phyloP scores from a whole-genome alignment of 2,113 vertebrate species.

The Lophius piscatorius region DNA sequence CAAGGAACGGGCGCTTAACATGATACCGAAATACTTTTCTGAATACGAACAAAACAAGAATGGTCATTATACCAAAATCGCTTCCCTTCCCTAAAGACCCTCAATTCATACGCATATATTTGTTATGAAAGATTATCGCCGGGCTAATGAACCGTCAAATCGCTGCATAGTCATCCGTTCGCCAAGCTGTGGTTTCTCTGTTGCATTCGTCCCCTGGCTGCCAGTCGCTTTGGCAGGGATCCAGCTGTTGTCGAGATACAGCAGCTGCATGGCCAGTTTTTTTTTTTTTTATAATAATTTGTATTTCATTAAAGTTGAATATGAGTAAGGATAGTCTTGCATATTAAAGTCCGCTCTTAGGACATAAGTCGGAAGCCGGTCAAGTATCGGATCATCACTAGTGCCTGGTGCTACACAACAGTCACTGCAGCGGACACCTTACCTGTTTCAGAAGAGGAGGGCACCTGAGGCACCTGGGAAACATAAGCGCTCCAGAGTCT shows the following conservation, averaged over 20 bases:
- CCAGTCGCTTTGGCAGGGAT: conserved; percentile 12
- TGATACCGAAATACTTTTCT: too few relatives aligned
- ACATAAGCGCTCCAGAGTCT: conserved; percentile 39
- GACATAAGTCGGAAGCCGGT: conserved; percentile 46
- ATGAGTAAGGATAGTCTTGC: conserved; percentile 34
- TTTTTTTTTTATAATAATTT: conserved; percentile 72
- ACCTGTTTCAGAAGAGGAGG: conserved; percentile 45
- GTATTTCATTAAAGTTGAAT: conserved; percentile 68
- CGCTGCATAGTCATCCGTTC: not conserved
- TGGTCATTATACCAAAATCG: not conserved
- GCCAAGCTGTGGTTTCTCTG: not conserved
- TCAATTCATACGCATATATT: not conserved
- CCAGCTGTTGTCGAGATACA: conserved; percentile 39
- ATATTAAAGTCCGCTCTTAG: conserved; percentile 45
- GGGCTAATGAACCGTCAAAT: conserved; percentile 6
- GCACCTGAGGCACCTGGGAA: conserved; percentile 42
- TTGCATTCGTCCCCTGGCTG: not conserved
- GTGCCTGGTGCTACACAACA: conserved; percentile 37
- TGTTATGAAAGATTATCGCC: not conserved
- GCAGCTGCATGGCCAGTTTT: conserved; percentile 10
- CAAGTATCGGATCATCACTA: conserved; percentile 44
- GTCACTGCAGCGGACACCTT: conserved; percentile 58
- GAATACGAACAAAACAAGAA: too few relatives aligned
- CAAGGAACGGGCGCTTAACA: too few relatives aligned
- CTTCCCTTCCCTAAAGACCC: not conserved